A percentile compares a stretch with the other conserved stretches of the same genome.
Evolutionary conservation across 2,888 invertebrate genomes (phyloP).

Genomic region (Megalurothrips usitatus): DNA sequence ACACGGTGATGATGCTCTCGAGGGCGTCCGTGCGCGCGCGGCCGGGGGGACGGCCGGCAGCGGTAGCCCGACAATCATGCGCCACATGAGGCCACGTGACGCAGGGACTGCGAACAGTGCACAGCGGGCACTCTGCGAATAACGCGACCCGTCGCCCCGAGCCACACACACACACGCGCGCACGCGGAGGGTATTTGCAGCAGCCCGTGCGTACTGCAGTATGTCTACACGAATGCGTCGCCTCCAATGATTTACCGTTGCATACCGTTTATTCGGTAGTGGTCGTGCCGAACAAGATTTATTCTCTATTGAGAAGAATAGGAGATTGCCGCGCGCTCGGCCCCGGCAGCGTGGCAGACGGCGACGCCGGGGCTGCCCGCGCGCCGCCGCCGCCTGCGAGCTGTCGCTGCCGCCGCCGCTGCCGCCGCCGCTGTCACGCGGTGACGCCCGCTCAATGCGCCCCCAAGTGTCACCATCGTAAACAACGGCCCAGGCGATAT

Average conservation of each 20-base stretch:
- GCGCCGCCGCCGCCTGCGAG: neutral
- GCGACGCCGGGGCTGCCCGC: neutral
- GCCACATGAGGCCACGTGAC: too few relatives aligned
- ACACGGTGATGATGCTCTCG: too few relatives aligned
- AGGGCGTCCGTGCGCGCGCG: too few relatives aligned
- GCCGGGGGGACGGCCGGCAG: too few relatives aligned
- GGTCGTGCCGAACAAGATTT: constrained; percentile 15
- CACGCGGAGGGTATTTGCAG: neutral
- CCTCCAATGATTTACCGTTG: constrained; percentile 11
- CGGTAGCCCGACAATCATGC: neutral
- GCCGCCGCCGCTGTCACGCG: neutral
- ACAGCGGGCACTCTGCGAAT: too few relatives aligned
- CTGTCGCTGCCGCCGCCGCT: neutral
- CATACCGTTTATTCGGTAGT: constrained; percentile 20
- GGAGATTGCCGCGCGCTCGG: neutral
- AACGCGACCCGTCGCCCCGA: too few relatives aligned
- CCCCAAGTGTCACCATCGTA: neutral
- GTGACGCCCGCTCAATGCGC: neutral
- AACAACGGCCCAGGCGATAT: neutral
- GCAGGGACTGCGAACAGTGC: too few relatives aligned
- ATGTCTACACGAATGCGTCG: neutral
- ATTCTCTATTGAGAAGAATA: neutral
- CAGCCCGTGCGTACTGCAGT: neutral
- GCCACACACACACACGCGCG: too few relatives aligned
- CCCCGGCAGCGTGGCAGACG: neutral